phyloP scores from a whole-genome alignment of 2,888 invertebrate genomes.

The Dicyrtomina minuta region DNA sequence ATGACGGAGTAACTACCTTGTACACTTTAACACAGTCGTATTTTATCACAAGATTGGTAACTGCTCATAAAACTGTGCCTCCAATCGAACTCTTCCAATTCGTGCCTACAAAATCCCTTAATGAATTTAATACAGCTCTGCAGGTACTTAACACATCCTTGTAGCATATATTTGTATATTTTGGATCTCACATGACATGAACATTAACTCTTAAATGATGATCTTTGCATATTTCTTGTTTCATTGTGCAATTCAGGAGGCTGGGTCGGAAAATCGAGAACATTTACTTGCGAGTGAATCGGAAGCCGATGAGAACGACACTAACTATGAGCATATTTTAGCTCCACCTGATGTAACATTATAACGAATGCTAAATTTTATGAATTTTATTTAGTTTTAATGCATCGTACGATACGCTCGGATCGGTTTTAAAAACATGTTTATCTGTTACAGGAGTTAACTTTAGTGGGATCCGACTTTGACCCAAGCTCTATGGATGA shows the following conservation, averaged over 20 bases:
- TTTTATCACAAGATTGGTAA: conserved; percentile 79
- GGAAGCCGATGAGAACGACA: conserved; percentile 79
- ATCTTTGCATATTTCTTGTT: neutral
- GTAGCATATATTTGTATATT: neutral
- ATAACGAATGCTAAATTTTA: neutral
- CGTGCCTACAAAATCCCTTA: conserved; percentile 79
- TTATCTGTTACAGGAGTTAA: conserved; percentile 65
- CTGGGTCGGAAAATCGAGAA: conserved; percentile 78
- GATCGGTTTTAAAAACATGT: neutral
- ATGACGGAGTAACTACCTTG: conserved; percentile 68
- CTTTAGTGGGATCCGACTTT: conserved; percentile 71
- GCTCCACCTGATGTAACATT: conserved; percentile 52
- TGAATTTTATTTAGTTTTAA: neutral
- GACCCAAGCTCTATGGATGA: conserved; percentile 68
- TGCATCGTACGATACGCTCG: neutral
- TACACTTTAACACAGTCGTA: conserved; percentile 86
- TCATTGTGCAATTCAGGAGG: conserved; percentile 63
- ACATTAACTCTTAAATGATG: neutral
- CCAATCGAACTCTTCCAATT: conserved; percentile 85
- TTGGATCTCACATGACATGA: neutral
- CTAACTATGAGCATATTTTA: conserved; percentile 57
- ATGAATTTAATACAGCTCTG: conserved; percentile 82
- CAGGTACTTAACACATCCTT: conserved; percentile 67
- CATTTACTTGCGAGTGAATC: conserved; percentile 64
- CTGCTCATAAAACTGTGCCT: conserved; percentile 85